Base-by-base conservation (phyloP, 30 jellyfish, hydroid and myxozoan species). In the Hydra vulgaris region DNA sequence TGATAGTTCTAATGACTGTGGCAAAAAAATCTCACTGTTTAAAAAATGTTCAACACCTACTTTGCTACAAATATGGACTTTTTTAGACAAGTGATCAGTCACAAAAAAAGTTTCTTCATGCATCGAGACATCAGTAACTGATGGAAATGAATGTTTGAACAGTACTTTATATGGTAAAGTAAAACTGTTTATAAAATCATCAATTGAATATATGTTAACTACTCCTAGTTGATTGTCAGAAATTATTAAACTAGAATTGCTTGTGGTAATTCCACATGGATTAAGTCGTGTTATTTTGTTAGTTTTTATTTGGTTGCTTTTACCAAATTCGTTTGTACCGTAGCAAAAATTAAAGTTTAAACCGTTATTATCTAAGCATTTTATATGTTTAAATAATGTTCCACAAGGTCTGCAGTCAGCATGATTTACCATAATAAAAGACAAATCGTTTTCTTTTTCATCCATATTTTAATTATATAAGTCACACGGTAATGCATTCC, bases 1-100 rank as follows among this genome's bases (percentile, higher is more conserved):
- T 0, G 85, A 18, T 70, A 80, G 67, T 19, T 70, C 71, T 16
- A 23, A 27, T 7, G 81, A 80, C 21, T 80, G 21, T 19, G 84
- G 27, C 22, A 80, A 40, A 68, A n/a, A 23, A 68, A 68, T 68
- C 15, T 68, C 27, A 23, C 16, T 23, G 75, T 20, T 68, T 68
- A 16, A 16, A 68, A 68, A 68, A 3, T 8, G 7, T 4, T 68
- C 75, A n/a, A 16, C 8, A 68, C 8, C 16, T 8, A n/a, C 25
- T n/a, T 20, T 7, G 25, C 16, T 68, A 68, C 25, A n/a, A 8
- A 68, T 68, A 68, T 68, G 75, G 27, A 68, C 16, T n/a, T 20
- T n/a, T 68, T 68, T 68, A 68, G 75, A 68, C 27, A n/a, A n/a
- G 16, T 20, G 27, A 23, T 68, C 75, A 15, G 75, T 68, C 75